phyloP scores from a whole-genome alignment of 1,140 invertebrate species.

The Pinna nobilis region DNA sequence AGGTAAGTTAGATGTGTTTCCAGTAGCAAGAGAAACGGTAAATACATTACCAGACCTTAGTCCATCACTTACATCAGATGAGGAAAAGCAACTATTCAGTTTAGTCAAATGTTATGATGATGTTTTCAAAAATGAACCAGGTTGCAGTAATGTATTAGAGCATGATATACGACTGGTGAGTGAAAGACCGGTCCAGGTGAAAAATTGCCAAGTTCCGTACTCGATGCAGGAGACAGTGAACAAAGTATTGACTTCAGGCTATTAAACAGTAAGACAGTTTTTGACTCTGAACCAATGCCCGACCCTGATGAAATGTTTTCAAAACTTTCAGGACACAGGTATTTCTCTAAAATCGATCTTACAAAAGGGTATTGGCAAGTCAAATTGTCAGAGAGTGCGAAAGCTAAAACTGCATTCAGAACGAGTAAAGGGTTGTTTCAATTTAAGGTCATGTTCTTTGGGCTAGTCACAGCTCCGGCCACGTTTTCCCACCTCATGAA shows the following conservation, averaged over 20 bases:
- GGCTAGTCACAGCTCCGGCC: no score
- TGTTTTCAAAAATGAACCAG: constrained; percentile 23
- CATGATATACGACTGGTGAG: constrained; percentile 23
- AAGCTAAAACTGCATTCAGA: no score
- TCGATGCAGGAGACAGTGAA: constrained; percentile 18
- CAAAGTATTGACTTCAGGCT: constrained; percentile 74
- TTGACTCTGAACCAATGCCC: constrained; percentile 52
- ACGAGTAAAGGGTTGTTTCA: no score
- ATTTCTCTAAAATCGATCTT: constrained; percentile 37
- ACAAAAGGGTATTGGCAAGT: constrained; percentile 44
- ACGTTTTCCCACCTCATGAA: no score
- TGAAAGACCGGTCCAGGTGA: constrained; percentile 5
- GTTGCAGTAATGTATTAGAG: constrained; percentile 4
- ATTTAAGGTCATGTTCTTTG: no score
- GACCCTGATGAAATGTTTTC: constrained; percentile 47
- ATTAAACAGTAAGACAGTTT: constrained; percentile 39
- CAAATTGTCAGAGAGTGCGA: no score
- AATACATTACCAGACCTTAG: no score
- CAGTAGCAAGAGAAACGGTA: constrained; percentile 1
- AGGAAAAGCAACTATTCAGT: not conserved
- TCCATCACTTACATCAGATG: not conserved
- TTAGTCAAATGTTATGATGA: constrained; percentile 6
- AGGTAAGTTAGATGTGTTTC: not conserved
- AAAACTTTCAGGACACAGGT: constrained; percentile 6
- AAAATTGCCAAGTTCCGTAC: constrained; percentile 15